phyloP scores from a whole-genome alignment of 2,797 vertebrate species.

The Nothura maculosa region DNA sequence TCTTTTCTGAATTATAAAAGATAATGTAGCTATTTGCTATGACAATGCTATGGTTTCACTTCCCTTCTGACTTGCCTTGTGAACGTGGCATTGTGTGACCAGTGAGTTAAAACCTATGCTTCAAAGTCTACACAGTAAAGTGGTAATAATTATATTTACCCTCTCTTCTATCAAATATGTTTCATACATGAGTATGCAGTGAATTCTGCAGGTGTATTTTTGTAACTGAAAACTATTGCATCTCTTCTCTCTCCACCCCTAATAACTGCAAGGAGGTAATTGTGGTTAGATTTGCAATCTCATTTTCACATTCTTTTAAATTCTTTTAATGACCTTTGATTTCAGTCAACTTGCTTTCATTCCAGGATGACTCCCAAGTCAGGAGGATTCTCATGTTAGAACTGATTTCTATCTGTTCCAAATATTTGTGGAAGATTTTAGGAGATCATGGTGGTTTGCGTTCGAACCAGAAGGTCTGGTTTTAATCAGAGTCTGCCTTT shows the following conservation, averaged over 20 bases:
- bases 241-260: background rate
- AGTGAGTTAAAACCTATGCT: background rate
- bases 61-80: rapidly evolving
- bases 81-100: background rate
- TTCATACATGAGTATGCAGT: background rate
- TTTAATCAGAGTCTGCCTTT: constrained; percentile 8
- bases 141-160: background rate
- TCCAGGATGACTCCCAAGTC: background rate
- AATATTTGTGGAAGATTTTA: background rate
- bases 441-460: background rate
- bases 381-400: background rate
- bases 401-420: background rate
- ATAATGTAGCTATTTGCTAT: background rate
- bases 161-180: background rate
- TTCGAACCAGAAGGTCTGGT: background rate
- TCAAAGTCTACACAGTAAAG: background rate
- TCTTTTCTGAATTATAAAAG: background rate
- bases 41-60: background rate
- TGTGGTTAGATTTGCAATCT: background rate
- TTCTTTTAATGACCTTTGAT: background rate
- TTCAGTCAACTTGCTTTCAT: background rate
- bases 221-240: background rate
- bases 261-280: background rate
- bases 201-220: rapidly evolving
- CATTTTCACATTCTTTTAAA: background rate